Percentiles rank a stretch among this genome's conserved stretches.
Evolutionary conservation across 1,140 invertebrate genomes (phyloP).

Genomic region (Lysiphlebus fabarum): DNA sequence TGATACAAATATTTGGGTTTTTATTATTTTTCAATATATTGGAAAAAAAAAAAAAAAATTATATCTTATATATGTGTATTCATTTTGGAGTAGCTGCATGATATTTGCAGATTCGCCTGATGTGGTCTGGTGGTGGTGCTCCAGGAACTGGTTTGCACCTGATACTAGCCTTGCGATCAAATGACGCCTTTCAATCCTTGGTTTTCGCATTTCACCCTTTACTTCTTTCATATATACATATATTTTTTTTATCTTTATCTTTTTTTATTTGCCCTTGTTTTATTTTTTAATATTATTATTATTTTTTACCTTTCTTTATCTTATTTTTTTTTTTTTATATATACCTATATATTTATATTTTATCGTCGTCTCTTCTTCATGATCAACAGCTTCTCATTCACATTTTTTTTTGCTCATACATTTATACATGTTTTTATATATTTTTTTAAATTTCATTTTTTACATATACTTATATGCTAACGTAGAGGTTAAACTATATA

Average conservation of each 20-base stretch:
- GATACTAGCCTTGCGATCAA: conserved; percentile 50
- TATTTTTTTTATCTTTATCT: conserved; percentile 19
- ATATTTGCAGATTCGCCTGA: conserved; percentile 37
- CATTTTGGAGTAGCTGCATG: conserved; percentile 3
- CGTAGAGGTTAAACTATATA: conserved; percentile 15
- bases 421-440: too few species aligned
- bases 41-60: too few species aligned
- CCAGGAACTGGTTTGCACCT: conserved; percentile 53
- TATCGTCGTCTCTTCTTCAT: conserved; percentile 2
- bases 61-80: background rate
- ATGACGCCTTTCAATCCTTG: conserved; percentile 51
- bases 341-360: too few species aligned
- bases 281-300: conserved; percentile 24
- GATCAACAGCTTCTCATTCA: conserved; percentile 19
- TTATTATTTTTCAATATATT: too few species aligned
- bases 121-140: conserved; percentile 29
- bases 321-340: too few species aligned
- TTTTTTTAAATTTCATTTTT: background rate
- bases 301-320: too few species aligned
- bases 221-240: conserved; percentile 28
- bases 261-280: conserved; percentile 28
- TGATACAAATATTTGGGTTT: too few species aligned
- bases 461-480: conserved; percentile 11
- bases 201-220: conserved; percentile 5
- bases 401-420: conserved; percentile 23